Evolutionary conservation across 1,140 invertebrate genomes (phyloP), one percentile per base, ranked within the genome.

Genomic region (Lucilia sericata): DNA sequence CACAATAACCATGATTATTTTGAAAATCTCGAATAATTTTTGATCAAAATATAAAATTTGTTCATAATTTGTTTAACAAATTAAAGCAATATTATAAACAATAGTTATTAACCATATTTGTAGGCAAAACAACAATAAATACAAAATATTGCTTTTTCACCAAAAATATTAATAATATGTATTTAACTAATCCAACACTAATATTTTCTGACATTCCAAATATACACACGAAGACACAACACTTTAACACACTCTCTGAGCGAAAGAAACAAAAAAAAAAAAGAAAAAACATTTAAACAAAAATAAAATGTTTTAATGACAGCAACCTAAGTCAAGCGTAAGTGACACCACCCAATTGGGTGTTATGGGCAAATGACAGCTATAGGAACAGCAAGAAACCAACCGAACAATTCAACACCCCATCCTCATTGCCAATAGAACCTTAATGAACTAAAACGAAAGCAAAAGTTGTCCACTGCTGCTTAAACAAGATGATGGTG

Each of bases 251-350:
- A 60, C 55, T 17, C 55, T n/a, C 55, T 60, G 42, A 42, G 42
- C 5, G 5, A 7, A 42, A 42, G 42, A 42, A 55, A 55, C 13
- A 55, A 55, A 42, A 8, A 42, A 42, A 1, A 30, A 30, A 3
- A 30, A 30, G 3, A 30, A 30, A 30, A 30, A 30, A n/a, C 36
- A 36, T 36, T 36, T 60, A 3, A 25, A 70, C 65, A 19, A 70
- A n/a, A 70, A 70, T 70, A 70, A 70, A 70, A 70, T 70, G 65
- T 60, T 60, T 30, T 70, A 70, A 70, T 70, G 65, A 70, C 65
- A 70, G n/a, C 4, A 70, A 21, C 65, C 10, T 25, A 21, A 70
- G 65, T 70, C 65, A 70, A 70, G 65, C 65, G 65, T 70, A 70
- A 70, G 65, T 70, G 65, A 70, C 65, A 70, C 65, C 65, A 70